Percentiles rank a stretch among this genome's conserved stretches.
Evolutionary conservation across 2,797 vertebrate genomes (phyloP).

Genomic region (Anguilla anguilla): DNA sequence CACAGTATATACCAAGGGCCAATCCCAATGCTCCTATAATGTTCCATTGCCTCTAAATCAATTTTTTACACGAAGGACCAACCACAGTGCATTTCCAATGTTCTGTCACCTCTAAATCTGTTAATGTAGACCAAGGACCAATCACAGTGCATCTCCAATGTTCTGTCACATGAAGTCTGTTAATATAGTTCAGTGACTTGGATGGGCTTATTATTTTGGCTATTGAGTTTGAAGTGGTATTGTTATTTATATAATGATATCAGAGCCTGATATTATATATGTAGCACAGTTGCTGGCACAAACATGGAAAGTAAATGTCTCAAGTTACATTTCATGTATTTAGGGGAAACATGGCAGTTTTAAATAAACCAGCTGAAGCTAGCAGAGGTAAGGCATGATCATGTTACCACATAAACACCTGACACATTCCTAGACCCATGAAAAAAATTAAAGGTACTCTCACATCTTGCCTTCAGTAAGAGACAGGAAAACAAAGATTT

Average conservation of each 20-base stretch:
- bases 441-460: not conserved
- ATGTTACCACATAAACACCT: not conserved
- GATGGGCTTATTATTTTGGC: no score
- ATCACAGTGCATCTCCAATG: not conserved
- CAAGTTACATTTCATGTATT: not conserved
- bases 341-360: not conserved
- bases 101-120: not conserved
- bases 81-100: no score
- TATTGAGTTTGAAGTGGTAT: no score
- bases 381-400: not conserved
- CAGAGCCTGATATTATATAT: no score
- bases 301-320: not conserved
- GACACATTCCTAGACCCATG: not conserved
- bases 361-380: not conserved
- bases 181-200: not conserved
- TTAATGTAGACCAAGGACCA: not conserved
- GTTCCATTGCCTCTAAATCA: no score
- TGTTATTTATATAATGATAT: no score
- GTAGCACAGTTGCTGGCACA: no score
- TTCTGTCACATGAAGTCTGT: not conserved
- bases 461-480: not conserved
- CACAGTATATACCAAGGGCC: no score
- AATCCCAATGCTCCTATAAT: no score
- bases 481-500: slow-evolving; percentile 21
- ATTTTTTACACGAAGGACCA: no score